Base-by-base conservation (phyloP, 2,888 invertebrate genomes). In the Stenoptilia bipunctidactyla region DNA sequence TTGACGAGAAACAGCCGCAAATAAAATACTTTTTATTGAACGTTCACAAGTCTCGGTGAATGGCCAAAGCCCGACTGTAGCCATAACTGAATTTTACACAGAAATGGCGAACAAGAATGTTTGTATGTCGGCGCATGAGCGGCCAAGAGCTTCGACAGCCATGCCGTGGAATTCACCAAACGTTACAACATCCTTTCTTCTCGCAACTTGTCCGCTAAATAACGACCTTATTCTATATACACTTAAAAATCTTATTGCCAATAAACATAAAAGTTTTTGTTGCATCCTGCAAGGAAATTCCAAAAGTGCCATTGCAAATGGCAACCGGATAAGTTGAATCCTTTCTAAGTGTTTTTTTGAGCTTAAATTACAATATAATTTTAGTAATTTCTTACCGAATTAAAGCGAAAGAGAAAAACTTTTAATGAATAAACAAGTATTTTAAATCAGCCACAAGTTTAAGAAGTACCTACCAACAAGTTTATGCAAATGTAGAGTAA, bases 271-370 rank as follows among this genome's bases (percentile, higher is more conserved):
- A 43, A 44, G 51, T 74, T 73, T 73, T 76, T 72, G 60, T 59
- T 56, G 48, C 51, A 51, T 58, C 58, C 62, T 61, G 56, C 50
- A 50, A 74, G 69, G 67, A 73, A 75, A 75, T 77, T 63, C 72
- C 66, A 50, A 58, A 64, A 57, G 66, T 64, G 59, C 61, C 65
- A 70, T 64, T 68, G 67, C 66, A 68, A 66, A 67, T 55, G 62
- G 62, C 59, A 55, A 55, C 59, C 62, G 66, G 62, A 67, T 66
- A 63, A 69, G 63, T 61, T 47, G 51, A 53, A 51, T 47, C 49
- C 45, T 50, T 48, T 55, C 55, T 52, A 56, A 53, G 51, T 51
- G 51, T 52, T 54, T 55, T 20, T 56, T 51, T 50, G 43, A 46
- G 45, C 43, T 41, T 34, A 39, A 41, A 46, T 45, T 35, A 27